Conservation (phyloP, 2,113 vertebrate species). For the Callithrix jacchus region DNA sequence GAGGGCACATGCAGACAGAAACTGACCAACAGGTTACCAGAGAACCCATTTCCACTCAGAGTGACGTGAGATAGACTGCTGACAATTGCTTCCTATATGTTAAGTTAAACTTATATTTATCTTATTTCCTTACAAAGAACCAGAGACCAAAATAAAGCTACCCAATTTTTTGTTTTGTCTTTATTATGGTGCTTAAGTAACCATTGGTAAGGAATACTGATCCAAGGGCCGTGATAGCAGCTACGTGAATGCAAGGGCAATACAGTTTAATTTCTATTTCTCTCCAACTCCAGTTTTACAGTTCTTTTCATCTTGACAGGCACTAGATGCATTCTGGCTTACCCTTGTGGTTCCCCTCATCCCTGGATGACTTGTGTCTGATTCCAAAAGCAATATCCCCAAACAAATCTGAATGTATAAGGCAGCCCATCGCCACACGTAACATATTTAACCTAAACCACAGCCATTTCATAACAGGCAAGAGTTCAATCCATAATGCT, state of each 20-base stretch:
- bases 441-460: constrained; percentile 30
- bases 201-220: not conserved
- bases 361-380: not conserved
- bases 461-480: constrained; percentile 29
- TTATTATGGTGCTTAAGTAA: not conserved
- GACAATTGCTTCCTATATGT: constrained; percentile 4
- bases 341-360: not conserved
- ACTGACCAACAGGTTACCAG: not conserved
- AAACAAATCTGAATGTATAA: constrained; percentile 38
- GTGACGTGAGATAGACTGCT: constrained; percentile 16
- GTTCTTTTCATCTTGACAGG: not conserved
- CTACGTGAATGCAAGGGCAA: not conserved
- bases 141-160: constrained; percentile 9
- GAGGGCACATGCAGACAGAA: constrained; percentile 38
- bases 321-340: not conserved
- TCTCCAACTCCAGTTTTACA: not conserved
- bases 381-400: constrained; percentile 13
- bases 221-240: not conserved
- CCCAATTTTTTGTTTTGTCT: not conserved
- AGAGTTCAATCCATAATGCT: not conserved
- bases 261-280: not conserved
- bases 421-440: not conserved
- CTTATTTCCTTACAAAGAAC: constrained; percentile 26
- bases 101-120: constrained; percentile 25
- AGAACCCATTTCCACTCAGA: not conserved